Evolutionary conservation across 2,797 vertebrate genomes (phyloP).

Genomic region (Manis javanica): DNA sequence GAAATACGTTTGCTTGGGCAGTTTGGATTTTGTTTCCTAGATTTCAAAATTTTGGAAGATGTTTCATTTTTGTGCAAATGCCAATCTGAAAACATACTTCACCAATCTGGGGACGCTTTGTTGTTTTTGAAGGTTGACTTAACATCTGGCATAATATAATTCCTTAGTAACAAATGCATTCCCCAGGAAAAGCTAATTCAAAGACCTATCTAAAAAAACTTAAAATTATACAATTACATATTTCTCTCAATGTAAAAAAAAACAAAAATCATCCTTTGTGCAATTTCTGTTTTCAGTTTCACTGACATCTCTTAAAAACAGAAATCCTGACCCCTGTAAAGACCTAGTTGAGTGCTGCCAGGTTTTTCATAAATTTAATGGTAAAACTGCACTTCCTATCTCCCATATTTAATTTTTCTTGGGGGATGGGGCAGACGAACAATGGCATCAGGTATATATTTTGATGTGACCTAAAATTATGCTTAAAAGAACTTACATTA

Average conservation of each 20-base stretch:
- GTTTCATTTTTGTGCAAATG: background rate
- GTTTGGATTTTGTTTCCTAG: background rate
- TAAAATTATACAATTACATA: background rate
- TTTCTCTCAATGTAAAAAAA: background rate
- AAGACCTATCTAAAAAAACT: background rate
- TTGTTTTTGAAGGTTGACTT: background rate
- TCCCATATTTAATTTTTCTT: background rate
- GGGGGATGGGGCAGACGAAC: background rate
- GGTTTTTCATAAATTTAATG: constrained; percentile 27
- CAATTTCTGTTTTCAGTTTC: constrained; percentile 28
- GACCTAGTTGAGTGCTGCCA: background rate
- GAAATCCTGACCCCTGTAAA: background rate
- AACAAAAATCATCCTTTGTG: background rate
- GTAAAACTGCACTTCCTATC: background rate
- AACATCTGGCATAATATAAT: background rate
- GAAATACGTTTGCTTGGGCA: background rate
- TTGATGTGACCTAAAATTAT: background rate
- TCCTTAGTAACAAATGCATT: background rate
- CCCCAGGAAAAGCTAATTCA: background rate
- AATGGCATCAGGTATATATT: background rate
- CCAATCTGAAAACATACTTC: background rate
- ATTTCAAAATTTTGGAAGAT: background rate
- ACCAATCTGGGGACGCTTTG: background rate
- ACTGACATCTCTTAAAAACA: constrained; percentile 11
- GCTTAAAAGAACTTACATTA: constrained; percentile 11